phyloP scores from a whole-genome alignment of 1,140 invertebrate genomes.

The Pseudobourletiella spinata region DNA sequence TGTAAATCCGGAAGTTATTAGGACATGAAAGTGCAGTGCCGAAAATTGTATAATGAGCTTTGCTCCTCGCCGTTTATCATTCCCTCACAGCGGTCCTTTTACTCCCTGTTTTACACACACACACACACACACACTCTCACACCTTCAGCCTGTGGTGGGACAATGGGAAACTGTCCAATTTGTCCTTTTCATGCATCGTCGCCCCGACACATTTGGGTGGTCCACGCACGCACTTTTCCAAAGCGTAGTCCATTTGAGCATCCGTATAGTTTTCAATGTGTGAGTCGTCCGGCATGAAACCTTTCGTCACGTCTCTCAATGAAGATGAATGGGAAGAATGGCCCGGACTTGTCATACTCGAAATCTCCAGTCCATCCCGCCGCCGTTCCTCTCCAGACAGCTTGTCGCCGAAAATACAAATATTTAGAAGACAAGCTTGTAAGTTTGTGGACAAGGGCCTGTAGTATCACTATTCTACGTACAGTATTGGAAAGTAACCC shows the following conservation, averaged over 20 bases:
- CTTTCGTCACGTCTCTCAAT: too few species aligned
- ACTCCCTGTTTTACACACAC: neutral
- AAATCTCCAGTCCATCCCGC: too few species aligned
- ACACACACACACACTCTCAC: neutral
- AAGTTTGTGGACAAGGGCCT: too few species aligned
- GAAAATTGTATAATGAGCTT: neutral
- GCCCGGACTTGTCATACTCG: too few species aligned
- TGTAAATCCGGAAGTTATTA: neutral
- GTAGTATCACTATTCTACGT: neutral
- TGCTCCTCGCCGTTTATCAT: neutral
- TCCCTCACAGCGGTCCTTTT: neutral
- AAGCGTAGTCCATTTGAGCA: neutral
- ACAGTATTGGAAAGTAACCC: neutral
- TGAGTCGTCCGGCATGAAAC: too few species aligned
- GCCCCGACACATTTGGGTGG: too few species aligned
- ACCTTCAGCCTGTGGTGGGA: too few species aligned
- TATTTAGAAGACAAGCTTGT: neutral
- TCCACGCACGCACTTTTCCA: neutral
- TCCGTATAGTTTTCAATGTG: too few species aligned
- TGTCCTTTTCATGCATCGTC: too few species aligned
- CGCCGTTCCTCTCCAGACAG: neutral
- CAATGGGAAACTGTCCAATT: too few species aligned
- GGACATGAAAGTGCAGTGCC: neutral
- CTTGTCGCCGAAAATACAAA: neutral
- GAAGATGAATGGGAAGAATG: too few species aligned